Evolutionary conservation across 2,113 vertebrate species (phyloP).

Genomic region (Taxidea taxus): DNA sequence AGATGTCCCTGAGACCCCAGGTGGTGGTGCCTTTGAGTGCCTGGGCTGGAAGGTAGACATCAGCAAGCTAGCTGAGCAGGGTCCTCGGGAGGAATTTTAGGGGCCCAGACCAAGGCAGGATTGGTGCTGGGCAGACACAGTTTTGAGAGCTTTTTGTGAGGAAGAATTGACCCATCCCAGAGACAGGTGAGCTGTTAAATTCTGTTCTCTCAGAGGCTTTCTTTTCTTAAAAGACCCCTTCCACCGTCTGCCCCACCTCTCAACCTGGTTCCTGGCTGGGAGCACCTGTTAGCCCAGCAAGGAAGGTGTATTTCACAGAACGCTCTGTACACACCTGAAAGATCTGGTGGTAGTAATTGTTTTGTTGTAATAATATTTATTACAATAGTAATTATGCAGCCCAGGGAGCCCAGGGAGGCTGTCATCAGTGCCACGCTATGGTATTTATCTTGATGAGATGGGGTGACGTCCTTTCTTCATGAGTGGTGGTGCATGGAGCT

Average conservation of each 20-base stretch:
- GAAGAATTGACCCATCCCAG: not conserved
- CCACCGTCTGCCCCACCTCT: not conserved
- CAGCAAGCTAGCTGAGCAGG: not conserved
- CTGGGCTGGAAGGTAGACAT: not conserved
- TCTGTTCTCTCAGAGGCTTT: not conserved
- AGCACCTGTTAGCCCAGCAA: not conserved
- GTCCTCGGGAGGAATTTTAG: not conserved
- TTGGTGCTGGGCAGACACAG: fast-evolving
- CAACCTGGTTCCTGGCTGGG: not conserved
- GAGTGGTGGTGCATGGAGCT: not conserved
- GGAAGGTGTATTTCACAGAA: not conserved
- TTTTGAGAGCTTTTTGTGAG: not conserved
- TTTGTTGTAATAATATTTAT: constrained; percentile 56
- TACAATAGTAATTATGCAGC: not conserved
- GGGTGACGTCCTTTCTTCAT: constrained; percentile 44
- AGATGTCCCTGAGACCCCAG: not conserved
- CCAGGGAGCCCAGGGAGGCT: not conserved
- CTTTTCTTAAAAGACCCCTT: not conserved
- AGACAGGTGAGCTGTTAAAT: not conserved
- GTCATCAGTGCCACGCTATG: not conserved
- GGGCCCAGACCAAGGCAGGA: not conserved
- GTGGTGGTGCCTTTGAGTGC: not conserved
- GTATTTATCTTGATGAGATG: constrained; percentile 47
- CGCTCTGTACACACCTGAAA: not conserved
- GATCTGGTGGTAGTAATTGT: not conserved